Base-by-base conservation (phyloP, 1,140 invertebrate species). In the Drosophila serrata region DNA sequence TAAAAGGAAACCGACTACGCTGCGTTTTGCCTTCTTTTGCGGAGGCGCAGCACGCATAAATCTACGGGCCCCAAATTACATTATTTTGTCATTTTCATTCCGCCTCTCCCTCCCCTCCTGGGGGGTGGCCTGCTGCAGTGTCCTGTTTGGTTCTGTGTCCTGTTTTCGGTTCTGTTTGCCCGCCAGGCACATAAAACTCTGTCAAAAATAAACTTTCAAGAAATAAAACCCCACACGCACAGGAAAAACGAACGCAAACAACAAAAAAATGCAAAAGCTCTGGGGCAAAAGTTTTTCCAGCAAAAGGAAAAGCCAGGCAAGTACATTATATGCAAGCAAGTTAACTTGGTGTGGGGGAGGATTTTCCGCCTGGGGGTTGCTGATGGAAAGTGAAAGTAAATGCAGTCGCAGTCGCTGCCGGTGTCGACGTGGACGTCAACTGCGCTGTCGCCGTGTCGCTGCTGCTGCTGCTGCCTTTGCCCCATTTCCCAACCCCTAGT, bases 321-420 rank as follows among this genome's bases (percentile, higher is more conserved):
- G 88, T 91, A 91, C 88, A 87, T 91, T 88, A 91, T 91, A 90
- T 91, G 88, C 87, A 88, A 88, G 80, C 76, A 49, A 49, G 46
- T 24, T 37, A 39, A 6, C 51, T 43, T 48, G 45, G 22, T 24
- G 9, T 56, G 33, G 31, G 31, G 31, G 17, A 43, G n/a, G 19
- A 22, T 19, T 35, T 22, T 31, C 33, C 33, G 62, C 79, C 64
- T 88, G 77, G 73, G 73, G 84, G 76, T 78, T 78, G 84, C 58
- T 79, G 51, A 45, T 59, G 53, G 84, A 90, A 91, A 91, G 82
- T 87, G 86, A 87, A 87, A 88, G 84, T 86, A 87, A 82, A 85
- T 73, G 68, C 43, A 51, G 56, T 48, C 65, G 62, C 43, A 40
- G 42, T 31, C 24, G 49, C 46, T 7, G 76, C 43, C 43, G 39